Percentiles rank a stretch among this genome's conserved stretches.
Conservation (phyloP, 2,888 invertebrate genomes). For the Eupithecia exiguata region DNA sequence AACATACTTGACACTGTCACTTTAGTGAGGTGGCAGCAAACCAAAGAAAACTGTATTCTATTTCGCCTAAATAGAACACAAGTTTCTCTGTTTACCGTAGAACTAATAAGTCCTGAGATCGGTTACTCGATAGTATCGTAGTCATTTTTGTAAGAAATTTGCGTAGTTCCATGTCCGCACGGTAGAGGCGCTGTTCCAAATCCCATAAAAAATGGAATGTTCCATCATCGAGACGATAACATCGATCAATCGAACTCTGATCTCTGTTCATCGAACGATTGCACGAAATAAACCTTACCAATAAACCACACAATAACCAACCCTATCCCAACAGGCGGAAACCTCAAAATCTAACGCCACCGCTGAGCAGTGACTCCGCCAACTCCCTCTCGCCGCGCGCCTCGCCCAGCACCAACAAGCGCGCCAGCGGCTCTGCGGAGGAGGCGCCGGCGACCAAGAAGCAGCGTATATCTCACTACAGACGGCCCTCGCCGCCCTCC, state of each 20-base stretch:
- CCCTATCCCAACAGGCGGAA: conserved; percentile 85
- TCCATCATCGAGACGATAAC: neutral
- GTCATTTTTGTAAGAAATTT: neutral
- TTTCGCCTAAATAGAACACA: neutral
- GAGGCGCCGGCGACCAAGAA: conserved; percentile 86
- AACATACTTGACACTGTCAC: neutral
- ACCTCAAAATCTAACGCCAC: conserved; percentile 95
- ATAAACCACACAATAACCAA: conserved; percentile 14
- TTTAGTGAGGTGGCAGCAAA: neutral
- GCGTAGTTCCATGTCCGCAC: neutral
- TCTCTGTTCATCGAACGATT: neutral
- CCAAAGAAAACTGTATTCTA: conserved; percentile 1
- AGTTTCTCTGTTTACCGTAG: neutral
- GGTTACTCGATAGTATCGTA: neutral
- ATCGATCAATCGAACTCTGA: neutral
- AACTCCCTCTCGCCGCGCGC: conserved; percentile 92
- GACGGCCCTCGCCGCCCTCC: conserved; percentile 81
- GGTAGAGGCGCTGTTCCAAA: neutral
- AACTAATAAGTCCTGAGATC: neutral
- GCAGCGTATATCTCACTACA: conserved; percentile 91
- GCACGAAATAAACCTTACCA: neutral
- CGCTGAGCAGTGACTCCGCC: conserved; percentile 93
- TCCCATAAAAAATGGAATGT: neutral
- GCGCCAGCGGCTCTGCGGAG: conserved; percentile 88
- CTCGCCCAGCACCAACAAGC: conserved; percentile 83